Base-by-base conservation (phyloP, 2,888 invertebrate species). In the Pherbina coryleti region DNA sequence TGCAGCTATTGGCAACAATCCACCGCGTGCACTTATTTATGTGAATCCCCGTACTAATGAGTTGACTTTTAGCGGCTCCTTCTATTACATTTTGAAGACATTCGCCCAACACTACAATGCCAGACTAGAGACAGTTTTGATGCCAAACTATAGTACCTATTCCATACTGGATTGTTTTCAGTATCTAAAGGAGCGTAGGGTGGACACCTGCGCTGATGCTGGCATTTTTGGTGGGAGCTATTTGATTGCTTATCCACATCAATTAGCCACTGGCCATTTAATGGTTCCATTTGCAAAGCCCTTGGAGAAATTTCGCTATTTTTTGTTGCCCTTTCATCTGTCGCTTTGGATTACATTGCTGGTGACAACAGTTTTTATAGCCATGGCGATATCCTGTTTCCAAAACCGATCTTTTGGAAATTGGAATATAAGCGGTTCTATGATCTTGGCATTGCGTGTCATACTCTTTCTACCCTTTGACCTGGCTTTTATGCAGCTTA, bases 51-150 rank as follows among this genome's bases (percentile, higher is more conserved):
- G 19, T 55, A 44, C 22, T 22, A 69, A 25, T 25, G 28, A 53
- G 14, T 9, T 55, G 1, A 14, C 9, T 7, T 66, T 17, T n/a
- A n/a, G 34, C 31, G 66, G 66, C 19, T 34, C 8, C n/a, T 37
- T 2, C 19, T 66, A 66, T 34, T 11, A 51, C 8, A 9, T 25
- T 11, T 7, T 70, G 8, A 31, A 53, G 7, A 17, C 37, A 22
- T 78, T 78, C 44, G 67, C 72, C 0, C 17, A 72, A 7, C 72
- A 62, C n/a, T 71, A 72, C 17, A 78, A 78, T 67, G 75, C 76
- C n/a, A 44, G 72, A 2, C 9, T 78, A 9, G 44, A 62, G 7
- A 64, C 37, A 34, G 19, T 55, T 1, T 7, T 70, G 11, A n/a
- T 75, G 31, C 71, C 71, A 3, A 57, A 71, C 17, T 67, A 55